phyloP scores from a whole-genome alignment of 2,113 vertebrate species.

The Archocentrus centrarchus region DNA sequence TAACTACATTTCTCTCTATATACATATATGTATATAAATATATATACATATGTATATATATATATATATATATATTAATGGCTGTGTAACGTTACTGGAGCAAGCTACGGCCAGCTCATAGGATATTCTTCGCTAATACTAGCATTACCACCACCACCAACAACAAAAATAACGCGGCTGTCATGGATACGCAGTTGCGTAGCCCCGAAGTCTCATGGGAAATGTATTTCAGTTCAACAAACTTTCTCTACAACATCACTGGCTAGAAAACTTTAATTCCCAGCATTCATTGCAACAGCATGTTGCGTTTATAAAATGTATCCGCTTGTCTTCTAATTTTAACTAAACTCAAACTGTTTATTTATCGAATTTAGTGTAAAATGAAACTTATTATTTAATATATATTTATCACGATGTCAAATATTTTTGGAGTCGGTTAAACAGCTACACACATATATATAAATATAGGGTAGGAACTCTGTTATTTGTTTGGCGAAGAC shows the following conservation, averaged over 20 bases:
- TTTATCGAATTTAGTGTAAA: not conserved
- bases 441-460: no score
- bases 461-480: constrained; percentile 29
- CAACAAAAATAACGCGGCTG: constrained; percentile 77
- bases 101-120: not conserved
- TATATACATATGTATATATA: no score
- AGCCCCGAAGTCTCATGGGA: constrained; percentile 59
- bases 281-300: not conserved
- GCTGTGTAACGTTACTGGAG: not conserved
- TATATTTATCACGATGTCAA: not conserved
- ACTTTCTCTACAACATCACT: fast-evolving
- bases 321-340: not conserved
- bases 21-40: not conserved
- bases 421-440: not conserved
- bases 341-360: not conserved
- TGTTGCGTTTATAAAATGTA: constrained; percentile 34
- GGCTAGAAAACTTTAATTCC: constrained; percentile 42
- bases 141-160: constrained; percentile 30
- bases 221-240: constrained; percentile 44
- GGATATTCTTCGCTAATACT: constrained; percentile 36
- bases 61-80: not conserved
- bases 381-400: not conserved
- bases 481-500: not conserved
- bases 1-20: not conserved
- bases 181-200: constrained; percentile 78